These are phyloP conservation scores for Watsonalla cultraria DNA, from an alignment of 2,888 invertebrate species.

Conservation along the genomic window DNA sequence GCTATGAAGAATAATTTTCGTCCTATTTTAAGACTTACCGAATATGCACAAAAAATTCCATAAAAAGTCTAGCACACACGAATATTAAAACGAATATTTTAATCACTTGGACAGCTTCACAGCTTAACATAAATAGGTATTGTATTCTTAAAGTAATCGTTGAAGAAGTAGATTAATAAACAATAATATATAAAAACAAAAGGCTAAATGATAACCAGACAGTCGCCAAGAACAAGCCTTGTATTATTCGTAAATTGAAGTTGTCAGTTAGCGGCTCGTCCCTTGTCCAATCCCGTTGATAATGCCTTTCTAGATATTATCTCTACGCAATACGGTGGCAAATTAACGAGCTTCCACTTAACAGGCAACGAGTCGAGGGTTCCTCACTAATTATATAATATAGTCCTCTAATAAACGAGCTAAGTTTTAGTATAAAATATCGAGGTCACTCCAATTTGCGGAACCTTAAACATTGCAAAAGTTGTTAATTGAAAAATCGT, in stretches of 20 bases:
- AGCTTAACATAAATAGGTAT: no score
- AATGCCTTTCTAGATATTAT: conserved; percentile 12
- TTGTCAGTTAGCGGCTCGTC: conserved; percentile 11
- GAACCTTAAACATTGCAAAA: not conserved
- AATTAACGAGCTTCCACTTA: not conserved
- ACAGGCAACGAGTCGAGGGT: not conserved
- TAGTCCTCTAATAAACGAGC: not conserved
- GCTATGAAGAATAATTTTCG: no score
- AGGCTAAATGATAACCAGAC: no score
- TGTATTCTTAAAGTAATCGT: no score
- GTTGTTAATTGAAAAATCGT: not conserved
- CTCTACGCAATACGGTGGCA: conserved; percentile 6
- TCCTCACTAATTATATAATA: not conserved
- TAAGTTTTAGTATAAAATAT: not conserved
- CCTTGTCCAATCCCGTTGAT: conserved; percentile 11
- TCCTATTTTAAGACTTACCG: no score
- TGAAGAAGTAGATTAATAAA: no score
- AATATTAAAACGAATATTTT: no score
- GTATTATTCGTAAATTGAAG: conserved; percentile 7
- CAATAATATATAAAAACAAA: no score
- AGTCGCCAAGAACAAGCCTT: not conserved
- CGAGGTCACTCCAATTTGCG: not conserved
- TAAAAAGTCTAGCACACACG: no score
- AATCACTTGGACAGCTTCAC: no score
- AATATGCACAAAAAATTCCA: no score